These are phyloP conservation scores for Tyrannus savana DNA, from an alignment of 2,113 vertebrate genomes.

Conservation along the genomic window DNA sequence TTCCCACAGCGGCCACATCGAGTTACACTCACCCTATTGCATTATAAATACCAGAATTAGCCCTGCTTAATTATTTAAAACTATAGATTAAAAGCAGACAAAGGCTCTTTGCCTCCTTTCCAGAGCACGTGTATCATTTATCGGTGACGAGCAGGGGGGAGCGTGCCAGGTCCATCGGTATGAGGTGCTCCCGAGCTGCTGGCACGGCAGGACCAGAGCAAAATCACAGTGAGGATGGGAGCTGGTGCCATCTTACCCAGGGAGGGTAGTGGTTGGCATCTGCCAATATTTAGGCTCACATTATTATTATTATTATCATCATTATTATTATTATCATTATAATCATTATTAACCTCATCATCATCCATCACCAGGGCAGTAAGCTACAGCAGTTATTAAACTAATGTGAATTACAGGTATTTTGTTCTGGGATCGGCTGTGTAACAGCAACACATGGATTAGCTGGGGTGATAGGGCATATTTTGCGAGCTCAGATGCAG, in stretches of 20 bases:
- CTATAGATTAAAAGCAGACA: slow-evolving; percentile 44
- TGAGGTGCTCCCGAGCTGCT: neutral
- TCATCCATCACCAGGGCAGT: neutral
- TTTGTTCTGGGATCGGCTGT: neutral
- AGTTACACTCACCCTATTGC: slow-evolving; percentile 30
- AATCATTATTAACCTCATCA: neutral
- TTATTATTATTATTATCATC: neutral
- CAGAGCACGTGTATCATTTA: neutral
- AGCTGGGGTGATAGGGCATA: neutral
- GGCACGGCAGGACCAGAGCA: neutral
- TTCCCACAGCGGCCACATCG: neutral
- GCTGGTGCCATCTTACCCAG: neutral
- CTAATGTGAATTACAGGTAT: neutral
- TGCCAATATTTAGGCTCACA: neutral
- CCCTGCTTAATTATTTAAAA: slow-evolving; percentile 66
- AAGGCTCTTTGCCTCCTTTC: slow-evolving; percentile 18
- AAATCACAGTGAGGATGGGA: neutral
- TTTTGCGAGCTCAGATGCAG: neutral
- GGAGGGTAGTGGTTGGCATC: neutral
- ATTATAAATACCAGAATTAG: slow-evolving; percentile 63
- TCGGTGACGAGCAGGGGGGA: neutral
- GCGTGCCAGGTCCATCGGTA: neutral
- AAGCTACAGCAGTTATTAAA: neutral
- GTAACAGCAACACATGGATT: accelerated
- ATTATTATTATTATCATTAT: neutral